Base-by-base conservation (phyloP, 2,797 vertebrate species). In the Phoebastria nigripes region DNA sequence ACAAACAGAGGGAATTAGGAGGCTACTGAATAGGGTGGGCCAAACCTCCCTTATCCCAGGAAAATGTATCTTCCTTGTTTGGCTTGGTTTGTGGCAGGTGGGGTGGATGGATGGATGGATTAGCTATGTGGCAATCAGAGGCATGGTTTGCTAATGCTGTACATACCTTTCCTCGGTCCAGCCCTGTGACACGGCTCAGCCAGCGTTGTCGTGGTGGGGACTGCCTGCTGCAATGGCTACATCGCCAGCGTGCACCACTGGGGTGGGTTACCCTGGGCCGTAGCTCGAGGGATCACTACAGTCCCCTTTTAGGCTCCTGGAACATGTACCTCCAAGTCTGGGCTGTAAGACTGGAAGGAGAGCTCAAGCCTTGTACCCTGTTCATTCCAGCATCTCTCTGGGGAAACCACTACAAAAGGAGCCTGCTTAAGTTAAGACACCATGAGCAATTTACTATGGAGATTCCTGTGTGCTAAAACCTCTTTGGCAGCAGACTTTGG, bases 181-280 rank as follows among this genome's bases (percentile, higher is more conserved):
- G 25, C 15, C 11, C 15, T 4, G 5, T 56, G 49, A 59, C 33
- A 17, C 8, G 10, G 26, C 70, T 91, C 31, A 81, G 29, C 15
- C 49, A 73, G 28, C 14, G 9, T 9, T 22, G 4, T 3, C 19
- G 49, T 29, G 37, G 31, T 61, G 33, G 42, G n/a, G 35, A 70
- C 9, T 25, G n/a, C 17, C 31, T 63, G 11, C 22, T 77, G 51
- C 35, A 80, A 3, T 2, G 8, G 17, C 54, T 80, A 2, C 25
- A 2, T 16, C 1, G 1, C n/a, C 54, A 72, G 20, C 24, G 24
- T 2, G 8, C 25, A n/a, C 29, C 15, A 31, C 41, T 54, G 67
- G 8, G 2, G 8, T 18, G 17, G 31, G 15, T 51, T 24, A 42
- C 41, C 28, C n/a, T 42, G 42, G 4, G 4, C n/a, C 1, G 1